Evolutionary conservation across 2,888 invertebrate species (phyloP).

Genomic region (Trachelus iudaicus): DNA sequence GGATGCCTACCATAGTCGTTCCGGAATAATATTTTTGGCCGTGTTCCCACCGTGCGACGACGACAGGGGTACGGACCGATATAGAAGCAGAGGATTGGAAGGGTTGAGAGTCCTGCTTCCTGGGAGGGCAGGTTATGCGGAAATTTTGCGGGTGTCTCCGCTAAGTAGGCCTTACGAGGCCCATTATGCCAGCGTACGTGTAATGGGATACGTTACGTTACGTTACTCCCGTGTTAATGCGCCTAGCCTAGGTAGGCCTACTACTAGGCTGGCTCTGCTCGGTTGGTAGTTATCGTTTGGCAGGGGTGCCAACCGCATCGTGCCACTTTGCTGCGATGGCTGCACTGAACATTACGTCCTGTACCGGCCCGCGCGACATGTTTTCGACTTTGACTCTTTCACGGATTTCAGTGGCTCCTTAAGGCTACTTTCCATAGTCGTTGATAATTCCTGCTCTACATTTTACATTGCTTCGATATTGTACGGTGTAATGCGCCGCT

Average conservation of each 20-base stretch:
- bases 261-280: slow-evolving; percentile 6
- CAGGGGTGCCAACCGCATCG: slow-evolving; percentile 29
- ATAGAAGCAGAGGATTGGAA: background rate
- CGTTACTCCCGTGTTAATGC: slow-evolving; percentile 30
- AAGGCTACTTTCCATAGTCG: no score
- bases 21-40: slow-evolving; percentile 42
- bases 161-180: slow-evolving; percentile 50
- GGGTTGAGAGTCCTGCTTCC: slow-evolving; percentile 18
- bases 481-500: no score
- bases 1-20: slow-evolving; percentile 27
- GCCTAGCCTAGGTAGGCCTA: slow-evolving; percentile 19
- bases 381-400: background rate
- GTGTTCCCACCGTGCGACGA: slow-evolving; percentile 24
- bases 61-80: slow-evolving; percentile 6
- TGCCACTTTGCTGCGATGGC: slow-evolving; percentile 36
- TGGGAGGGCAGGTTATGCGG: slow-evolving; percentile 22
- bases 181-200: slow-evolving; percentile 35
- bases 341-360: slow-evolving; percentile 12
- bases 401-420: no score
- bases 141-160: slow-evolving; percentile 39
- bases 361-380: background rate
- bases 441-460: no score
- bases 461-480: no score
- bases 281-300: slow-evolving; percentile 29
- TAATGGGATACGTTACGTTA: slow-evolving; percentile 24